Base-by-base conservation (phyloP, 2,888 invertebrate genomes). In the Drosophila diplacantha region DNA sequence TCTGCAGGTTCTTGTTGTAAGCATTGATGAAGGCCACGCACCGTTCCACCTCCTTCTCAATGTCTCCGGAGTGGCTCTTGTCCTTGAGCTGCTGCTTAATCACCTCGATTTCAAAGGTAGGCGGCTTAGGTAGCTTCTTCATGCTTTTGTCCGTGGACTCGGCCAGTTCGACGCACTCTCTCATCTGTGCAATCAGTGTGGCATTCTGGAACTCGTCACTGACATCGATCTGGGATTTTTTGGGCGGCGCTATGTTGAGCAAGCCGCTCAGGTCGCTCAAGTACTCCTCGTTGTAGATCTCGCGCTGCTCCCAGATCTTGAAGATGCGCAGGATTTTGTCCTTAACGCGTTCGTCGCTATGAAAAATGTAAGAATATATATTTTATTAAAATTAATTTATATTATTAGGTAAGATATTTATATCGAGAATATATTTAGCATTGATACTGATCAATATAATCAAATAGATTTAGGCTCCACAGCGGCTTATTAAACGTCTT, bases 291-390 rank as follows among this genome's bases (percentile, higher is more conserved):
- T 94, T 95, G 86, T 97, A 98, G 18, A 98, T 94, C 44, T 92
- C 93, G 73, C 98, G 91, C 85, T 98, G 96, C 86, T 96, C 95
- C 98, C 98, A 98, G 75, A 98, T 98, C 86, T 95, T 95, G 85
- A 98, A 96, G 79, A 98, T 96, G 63, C 98, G 90, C 54, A 94
- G 89, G 54, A 98, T 94, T 86, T 95, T 94, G 65, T 93, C 91
- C 74, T 95, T 93, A 2, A 98, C 96, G 86, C 94, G 94, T 71
- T 96, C 95, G 89, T 97, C 97, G 77, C 96, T 95, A 88, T 29
- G 86, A 14, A 8, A n/a, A 22, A 8, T 12, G 4, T 2, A 5
- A 11, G 16, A 2, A 35, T 35, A 11, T 9, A 35, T 16, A 16
- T 34, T 1, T n/a, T 8, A n/a, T n/a, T 7, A 4, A 14, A 39